These are phyloP conservation scores for Semotilus atromaculatus DNA, from an alignment of 2,797 vertebrate species.

Conservation along the genomic window DNA sequence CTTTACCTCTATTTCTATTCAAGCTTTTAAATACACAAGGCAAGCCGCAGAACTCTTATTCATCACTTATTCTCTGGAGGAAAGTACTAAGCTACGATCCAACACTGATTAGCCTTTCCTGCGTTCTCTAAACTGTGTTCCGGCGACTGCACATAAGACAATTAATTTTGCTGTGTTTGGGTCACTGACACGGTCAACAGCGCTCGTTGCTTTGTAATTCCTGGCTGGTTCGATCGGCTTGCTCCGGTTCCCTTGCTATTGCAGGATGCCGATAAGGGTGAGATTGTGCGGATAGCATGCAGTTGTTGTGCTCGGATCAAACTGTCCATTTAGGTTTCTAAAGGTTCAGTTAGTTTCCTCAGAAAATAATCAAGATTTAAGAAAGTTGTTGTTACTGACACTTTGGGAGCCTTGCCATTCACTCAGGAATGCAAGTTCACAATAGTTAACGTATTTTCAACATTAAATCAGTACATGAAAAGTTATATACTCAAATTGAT, in stretches of 20 bases:
- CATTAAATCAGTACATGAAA: background rate
- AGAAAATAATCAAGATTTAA: conserved; percentile 11
- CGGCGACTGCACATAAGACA: conserved; percentile 3
- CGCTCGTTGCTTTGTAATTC: conserved; percentile 34
- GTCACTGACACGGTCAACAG: conserved; percentile 31
- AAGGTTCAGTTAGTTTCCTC: background rate
- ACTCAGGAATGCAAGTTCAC: background rate
- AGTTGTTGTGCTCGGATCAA: conserved; percentile 31
- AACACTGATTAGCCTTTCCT: conserved; percentile 53
- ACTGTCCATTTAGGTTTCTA: background rate
- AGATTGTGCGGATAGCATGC: conserved; percentile 26
- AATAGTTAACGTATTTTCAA: background rate
- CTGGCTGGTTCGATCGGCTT: conserved; percentile 1
- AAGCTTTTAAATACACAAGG: conserved; percentile 9
- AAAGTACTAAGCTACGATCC: conserved; percentile 37
- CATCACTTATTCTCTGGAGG: conserved; percentile 62
- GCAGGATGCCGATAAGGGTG: conserved; percentile 71
- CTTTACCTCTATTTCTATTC: background rate
- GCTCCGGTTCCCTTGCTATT: conserved; percentile 54
- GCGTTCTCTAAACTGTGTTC: conserved; percentile 11
- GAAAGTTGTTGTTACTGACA: conserved; percentile 14
- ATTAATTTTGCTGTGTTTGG: conserved; percentile 40
- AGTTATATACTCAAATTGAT: background rate
- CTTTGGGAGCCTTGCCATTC: conserved; percentile 11
- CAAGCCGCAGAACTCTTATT: conserved; percentile 38